Base-by-base conservation (phyloP, 2,797 vertebrate species). In the Psittacula echo region DNA sequence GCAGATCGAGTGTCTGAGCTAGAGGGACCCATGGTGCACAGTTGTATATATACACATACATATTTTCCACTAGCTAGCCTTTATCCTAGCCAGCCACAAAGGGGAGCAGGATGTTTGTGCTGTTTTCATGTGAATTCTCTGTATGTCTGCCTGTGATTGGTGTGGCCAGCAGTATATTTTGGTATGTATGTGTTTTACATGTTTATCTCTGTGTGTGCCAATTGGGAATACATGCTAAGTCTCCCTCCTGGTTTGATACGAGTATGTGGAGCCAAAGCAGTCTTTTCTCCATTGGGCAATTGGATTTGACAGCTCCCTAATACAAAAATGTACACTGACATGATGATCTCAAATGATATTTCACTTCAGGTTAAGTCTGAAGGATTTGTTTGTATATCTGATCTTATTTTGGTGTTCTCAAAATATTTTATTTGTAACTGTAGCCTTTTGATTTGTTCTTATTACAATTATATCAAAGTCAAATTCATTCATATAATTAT, bases 141-240 rank as follows among this genome's bases (percentile, higher is more conserved):
- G 3, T 51, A 11, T 47, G 13, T 39, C n/a, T 67, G 21, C 26
- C 66, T 39, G 37, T 21, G 42, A 51, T 0, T 41, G 37, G 6
- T 42, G 37, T 14, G 16, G n/a, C 4, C 23, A n/a, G 65, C 7
- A 71, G 8, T 10, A 16, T 54, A 27, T 54, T 85, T 85, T 48
- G 65, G 3, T 37, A 18, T 8, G 7, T 47, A 20, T 41, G 5
- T 51, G 23, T 34, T 65, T 8, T 7, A 14, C 47, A 21, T 21
- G 5, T 8, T 20, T 42, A 4, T 61, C 30, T 64, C 34, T 37
- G 5, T 2, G 1, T 2, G 2, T 13, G 11, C 9, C 10, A 10
- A 2, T 5, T 67, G 20, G 6, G 17, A 81, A 81, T 50, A 44
- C 19, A 45, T 27, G 34, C 7, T 68, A 60, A 65, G 12, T 4